These are phyloP conservation scores for Diarsia dahlii DNA, from an alignment of 2,888 invertebrate species.

Conservation along the genomic window DNA sequence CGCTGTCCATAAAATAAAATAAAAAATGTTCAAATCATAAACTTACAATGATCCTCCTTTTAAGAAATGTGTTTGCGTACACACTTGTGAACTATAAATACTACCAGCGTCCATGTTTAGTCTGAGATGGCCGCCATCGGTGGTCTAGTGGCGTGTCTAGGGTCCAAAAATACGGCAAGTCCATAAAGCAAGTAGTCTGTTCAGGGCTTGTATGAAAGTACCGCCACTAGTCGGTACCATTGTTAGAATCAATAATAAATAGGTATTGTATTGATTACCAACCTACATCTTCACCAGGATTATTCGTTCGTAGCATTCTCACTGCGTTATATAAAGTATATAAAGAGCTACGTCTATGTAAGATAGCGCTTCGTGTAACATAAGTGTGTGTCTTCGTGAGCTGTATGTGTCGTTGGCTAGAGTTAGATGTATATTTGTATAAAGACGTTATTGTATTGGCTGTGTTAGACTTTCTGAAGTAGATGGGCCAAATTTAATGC, in stretches of 20 bases:
- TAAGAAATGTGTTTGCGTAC: too few species aligned
- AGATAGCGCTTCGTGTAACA: conserved; percentile 52
- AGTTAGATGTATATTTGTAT: conserved; percentile 48
- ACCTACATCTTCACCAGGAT: conserved; percentile 15
- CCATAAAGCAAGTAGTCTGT: too few species aligned
- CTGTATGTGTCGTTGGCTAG: conserved; percentile 60
- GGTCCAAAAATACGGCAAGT: too few species aligned
- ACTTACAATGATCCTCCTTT: too few species aligned
- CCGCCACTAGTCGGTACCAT: too few species aligned
- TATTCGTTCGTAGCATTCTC: conserved; percentile 24
- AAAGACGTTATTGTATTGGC: conserved; percentile 34
- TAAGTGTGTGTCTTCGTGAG: conserved; percentile 53
- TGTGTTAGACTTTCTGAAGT: conserved; percentile 22
- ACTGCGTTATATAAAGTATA: conserved; percentile 40
- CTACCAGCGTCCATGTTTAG: too few species aligned
- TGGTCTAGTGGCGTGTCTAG: too few species aligned
- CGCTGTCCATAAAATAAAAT: too few species aligned
- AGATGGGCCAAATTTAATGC: not conserved
- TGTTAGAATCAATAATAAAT: not conserved
- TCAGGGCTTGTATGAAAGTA: too few species aligned
- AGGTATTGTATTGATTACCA: not conserved
- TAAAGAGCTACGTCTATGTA: conserved; percentile 40
- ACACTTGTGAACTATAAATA: too few species aligned
- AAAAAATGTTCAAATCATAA: too few species aligned
- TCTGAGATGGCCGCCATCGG: too few species aligned